Evolutionary conservation across 2,888 invertebrate species (phyloP).

Genomic region (Drosophila neonasuta): DNA sequence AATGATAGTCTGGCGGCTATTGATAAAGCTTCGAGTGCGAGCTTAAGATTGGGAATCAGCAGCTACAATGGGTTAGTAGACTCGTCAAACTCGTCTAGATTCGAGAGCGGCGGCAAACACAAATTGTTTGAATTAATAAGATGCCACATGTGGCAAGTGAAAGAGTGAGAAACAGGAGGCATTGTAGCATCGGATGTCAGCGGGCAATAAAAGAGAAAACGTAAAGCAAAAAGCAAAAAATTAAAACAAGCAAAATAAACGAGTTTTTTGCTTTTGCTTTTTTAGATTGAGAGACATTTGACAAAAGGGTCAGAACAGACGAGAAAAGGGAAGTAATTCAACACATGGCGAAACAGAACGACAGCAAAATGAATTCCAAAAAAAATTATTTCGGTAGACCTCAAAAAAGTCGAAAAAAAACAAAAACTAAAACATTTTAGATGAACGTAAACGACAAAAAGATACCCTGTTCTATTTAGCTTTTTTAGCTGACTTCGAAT

Average conservation of each 20-base stretch:
- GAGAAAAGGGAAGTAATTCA: constrained; percentile 34
- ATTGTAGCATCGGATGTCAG: constrained; percentile 10
- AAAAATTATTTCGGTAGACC: constrained; percentile 11
- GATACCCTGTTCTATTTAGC: rapidly evolving
- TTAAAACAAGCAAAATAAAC: constrained; percentile 21
- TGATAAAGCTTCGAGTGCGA: constrained; percentile 32
- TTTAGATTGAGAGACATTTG: constrained; percentile 22
- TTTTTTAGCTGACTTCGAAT: no score
- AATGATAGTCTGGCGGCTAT: constrained; percentile 5
- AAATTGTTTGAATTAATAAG: constrained; percentile 25
- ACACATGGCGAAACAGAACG: constrained; percentile 39
- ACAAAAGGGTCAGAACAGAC: constrained; percentile 22
- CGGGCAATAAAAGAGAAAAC: constrained; percentile 48
- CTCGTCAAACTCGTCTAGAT: constrained; percentile 35
- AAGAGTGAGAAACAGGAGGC: constrained; percentile 1
- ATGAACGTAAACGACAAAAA: rapidly evolving
- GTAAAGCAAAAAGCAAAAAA: constrained; percentile 21
- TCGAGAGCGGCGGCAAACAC: not conserved
- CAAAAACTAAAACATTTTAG: no score
- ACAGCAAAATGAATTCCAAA: constrained; percentile 3
- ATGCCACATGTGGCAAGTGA: constrained; percentile 52
- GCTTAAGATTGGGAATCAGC: constrained; percentile 23
- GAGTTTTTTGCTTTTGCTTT: constrained; percentile 27
- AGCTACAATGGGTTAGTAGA: constrained; percentile 2
- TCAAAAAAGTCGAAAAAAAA: not conserved